phyloP scores from a whole-genome alignment of 1,140 invertebrate genomes.

The Melipona quadrifasciata region DNA sequence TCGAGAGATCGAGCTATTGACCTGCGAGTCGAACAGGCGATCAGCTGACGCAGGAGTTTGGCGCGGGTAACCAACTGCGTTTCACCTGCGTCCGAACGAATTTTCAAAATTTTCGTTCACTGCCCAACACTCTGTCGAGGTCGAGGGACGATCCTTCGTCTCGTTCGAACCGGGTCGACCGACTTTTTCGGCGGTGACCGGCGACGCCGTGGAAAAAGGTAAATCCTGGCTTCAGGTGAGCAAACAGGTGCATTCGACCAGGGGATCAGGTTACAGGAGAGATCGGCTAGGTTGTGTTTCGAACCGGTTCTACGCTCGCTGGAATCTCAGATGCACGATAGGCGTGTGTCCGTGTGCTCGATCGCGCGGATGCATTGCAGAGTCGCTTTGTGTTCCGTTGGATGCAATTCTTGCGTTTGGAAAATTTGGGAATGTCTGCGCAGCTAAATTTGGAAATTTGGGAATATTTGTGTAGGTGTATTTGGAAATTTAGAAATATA shows the following conservation, averaged over 20 bases:
- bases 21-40: constrained; percentile 48
- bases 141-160: not conserved
- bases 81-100: not conserved
- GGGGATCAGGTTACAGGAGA: constrained; percentile 70
- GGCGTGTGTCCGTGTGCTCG: not conserved
- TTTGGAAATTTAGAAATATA: too few species aligned
- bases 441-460: too few species aligned
- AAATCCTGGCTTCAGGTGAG: constrained; percentile 74
- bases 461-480: too few species aligned
- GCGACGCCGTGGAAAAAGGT: constrained; percentile 46
- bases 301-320: constrained; percentile 57
- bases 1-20: constrained; percentile 52
- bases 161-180: not conserved
- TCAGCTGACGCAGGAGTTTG: constrained; percentile 45
- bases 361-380: not conserved
- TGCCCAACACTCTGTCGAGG: not conserved
- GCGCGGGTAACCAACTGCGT: not conserved
- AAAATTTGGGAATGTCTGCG: too few species aligned
- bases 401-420: not conserved
- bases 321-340: constrained; percentile 39
- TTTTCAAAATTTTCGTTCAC: not conserved
- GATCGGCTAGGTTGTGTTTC: constrained; percentile 62
- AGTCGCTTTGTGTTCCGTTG: not conserved
- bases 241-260: constrained; percentile 75
- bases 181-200: not conserved